phyloP scores from a whole-genome alignment of 2,797 vertebrate genomes.

The Thripadectes ignobilis region DNA sequence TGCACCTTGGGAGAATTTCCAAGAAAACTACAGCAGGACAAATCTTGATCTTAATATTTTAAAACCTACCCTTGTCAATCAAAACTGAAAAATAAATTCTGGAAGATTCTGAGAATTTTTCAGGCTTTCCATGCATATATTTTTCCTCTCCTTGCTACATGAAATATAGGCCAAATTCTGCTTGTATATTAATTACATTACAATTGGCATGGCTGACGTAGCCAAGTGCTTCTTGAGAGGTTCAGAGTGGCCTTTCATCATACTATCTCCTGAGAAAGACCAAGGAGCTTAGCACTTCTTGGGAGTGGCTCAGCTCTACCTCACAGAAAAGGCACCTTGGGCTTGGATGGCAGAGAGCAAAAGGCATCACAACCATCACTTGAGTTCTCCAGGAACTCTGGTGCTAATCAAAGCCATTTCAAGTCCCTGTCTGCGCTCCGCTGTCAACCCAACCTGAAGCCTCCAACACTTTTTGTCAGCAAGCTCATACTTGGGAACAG shows the following conservation, averaged over 20 bases:
- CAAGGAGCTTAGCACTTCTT: neutral
- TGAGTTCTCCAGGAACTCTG: neutral
- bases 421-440: neutral
- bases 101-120: neutral
- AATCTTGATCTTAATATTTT: neutral
- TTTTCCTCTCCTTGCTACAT: neutral
- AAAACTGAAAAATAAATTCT: neutral
- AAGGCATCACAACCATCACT: neutral
- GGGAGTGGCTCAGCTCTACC: neutral
- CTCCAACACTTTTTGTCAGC: constrained; percentile 4
- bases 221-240: neutral
- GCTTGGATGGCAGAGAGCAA: neutral
- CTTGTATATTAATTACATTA: neutral
- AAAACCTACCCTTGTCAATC: neutral
- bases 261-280: neutral
- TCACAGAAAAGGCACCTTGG: neutral
- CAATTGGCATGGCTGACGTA: neutral
- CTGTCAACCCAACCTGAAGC: neutral
- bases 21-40: neutral
- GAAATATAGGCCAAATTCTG: neutral
- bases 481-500: constrained; percentile 4
- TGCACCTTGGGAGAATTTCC: neutral
- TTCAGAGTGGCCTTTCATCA: neutral
- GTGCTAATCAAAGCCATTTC: neutral
- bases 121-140: neutral